Percentiles rank a stretch among this genome's conserved stretches.
phyloP scores from a whole-genome alignment of 2,113 vertebrate genomes.

The Lutjanus erythropterus region DNA sequence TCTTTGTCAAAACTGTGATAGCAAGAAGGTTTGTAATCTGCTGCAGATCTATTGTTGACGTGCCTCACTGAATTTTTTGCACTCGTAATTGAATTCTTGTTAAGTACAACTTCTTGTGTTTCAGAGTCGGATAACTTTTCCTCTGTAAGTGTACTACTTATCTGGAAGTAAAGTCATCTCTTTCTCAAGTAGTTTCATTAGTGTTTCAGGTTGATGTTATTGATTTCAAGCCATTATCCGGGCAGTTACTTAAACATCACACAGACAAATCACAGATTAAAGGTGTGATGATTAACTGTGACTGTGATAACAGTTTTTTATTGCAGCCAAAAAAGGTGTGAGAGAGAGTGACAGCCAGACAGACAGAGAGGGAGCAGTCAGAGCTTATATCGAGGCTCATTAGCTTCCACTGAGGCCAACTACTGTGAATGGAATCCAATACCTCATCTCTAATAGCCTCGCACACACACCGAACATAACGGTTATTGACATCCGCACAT shows the following conservation, averaged over 20 bases:
- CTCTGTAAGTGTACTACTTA: no score
- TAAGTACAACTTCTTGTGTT: background rate
- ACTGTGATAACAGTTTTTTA: background rate
- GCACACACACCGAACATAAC: conserved; percentile 22
- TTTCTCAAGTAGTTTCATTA: background rate
- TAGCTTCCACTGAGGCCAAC: conserved; percentile 11
- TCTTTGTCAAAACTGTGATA: no score
- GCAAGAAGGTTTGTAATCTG: background rate
- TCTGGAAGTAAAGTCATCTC: background rate
- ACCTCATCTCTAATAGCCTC: conserved; percentile 2
- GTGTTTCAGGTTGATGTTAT: background rate
- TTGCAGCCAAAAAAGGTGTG: background rate
- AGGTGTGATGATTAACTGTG: conserved; percentile 24
- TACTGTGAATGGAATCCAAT: conserved; percentile 43
- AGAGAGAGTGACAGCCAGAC: background rate
- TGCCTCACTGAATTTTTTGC: background rate
- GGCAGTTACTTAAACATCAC: background rate
- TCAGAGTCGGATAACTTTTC: background rate
- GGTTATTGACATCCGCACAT: conserved; percentile 17
- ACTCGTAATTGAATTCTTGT: background rate
- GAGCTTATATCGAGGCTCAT: conserved; percentile 16
- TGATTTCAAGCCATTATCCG: background rate
- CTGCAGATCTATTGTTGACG: background rate
- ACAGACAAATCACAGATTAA: conserved; percentile 18
- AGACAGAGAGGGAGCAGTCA: background rate